These are phyloP conservation scores for Drosophila punjabiensis DNA, from an alignment of 1,140 invertebrate genomes.

Conservation along the genomic window DNA sequence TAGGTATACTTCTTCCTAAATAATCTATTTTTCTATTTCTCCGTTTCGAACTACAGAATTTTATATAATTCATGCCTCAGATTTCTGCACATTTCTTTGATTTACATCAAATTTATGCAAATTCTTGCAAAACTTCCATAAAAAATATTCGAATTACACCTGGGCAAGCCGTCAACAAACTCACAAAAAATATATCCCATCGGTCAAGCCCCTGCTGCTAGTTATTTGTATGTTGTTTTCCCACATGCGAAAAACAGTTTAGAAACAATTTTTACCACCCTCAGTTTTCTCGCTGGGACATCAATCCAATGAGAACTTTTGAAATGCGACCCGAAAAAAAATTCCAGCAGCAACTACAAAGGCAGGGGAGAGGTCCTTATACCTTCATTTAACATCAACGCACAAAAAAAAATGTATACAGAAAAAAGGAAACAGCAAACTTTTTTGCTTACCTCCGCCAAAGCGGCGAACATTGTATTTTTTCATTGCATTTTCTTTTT, in stretches of 20 bases:
- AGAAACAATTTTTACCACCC: slow-evolving; percentile 9
- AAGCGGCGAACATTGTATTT: slow-evolving; percentile 8
- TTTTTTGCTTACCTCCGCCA: slow-evolving; percentile 11
- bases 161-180: neutral
- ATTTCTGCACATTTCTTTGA: slow-evolving; percentile 9
- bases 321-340: neutral
- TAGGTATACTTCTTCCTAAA: neutral
- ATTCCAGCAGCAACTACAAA: slow-evolving; percentile 13
- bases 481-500: slow-evolving; percentile 3
- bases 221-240: slow-evolving; percentile 20
- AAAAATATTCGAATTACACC: slow-evolving; percentile 19
- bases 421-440: neutral
- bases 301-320: slow-evolving; percentile 22
- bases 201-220: slow-evolving; percentile 4
- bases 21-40: neutral
- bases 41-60: too few species aligned
- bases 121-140: neutral
- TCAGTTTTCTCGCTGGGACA: too few species aligned
- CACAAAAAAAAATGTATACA: slow-evolving; percentile 5
- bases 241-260: slow-evolving; percentile 6
- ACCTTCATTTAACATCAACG: slow-evolving; percentile 32
- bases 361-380: slow-evolving; percentile 5
- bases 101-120: slow-evolving; percentile 11
- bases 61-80: too few species aligned
- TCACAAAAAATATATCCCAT: neutral